Conservation (phyloP, 2,888 invertebrate species). For the Heliconius charithonia region DNA sequence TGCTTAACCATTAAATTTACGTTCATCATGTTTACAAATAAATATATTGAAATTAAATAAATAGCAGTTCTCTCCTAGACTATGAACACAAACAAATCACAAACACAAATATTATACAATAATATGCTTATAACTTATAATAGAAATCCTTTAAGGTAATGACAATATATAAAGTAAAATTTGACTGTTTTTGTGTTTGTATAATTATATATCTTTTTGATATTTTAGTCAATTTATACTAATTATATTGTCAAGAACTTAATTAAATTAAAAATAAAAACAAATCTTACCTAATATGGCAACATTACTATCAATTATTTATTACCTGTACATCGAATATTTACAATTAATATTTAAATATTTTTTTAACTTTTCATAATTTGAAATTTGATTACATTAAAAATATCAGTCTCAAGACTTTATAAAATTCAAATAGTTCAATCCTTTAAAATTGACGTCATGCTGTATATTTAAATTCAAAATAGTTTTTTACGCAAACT, state of each 20-base stretch:
- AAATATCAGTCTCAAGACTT: conserved; percentile 47
- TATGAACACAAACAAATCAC: conserved; percentile 11
- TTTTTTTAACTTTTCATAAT: conserved; percentile 18
- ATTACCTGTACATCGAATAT: conserved; percentile 31
- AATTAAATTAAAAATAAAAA: conserved; percentile 16
- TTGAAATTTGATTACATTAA: conserved; percentile 32
- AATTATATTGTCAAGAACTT: not conserved
- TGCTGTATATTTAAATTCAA: conserved; percentile 2
- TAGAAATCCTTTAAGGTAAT: conserved; percentile 30
- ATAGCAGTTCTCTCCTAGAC: conserved; percentile 6
- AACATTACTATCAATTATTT: conserved; percentile 44
- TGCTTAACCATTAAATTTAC: not conserved
- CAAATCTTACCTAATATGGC: conserved; percentile 48
- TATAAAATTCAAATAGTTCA: conserved; percentile 41
- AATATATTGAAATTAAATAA: not conserved
- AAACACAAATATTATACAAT: conserved; percentile 21
- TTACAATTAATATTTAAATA: conserved; percentile 26
- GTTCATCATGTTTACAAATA: not conserved
- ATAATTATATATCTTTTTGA: not conserved
- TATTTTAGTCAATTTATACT: not conserved
- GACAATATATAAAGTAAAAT: not conserved
- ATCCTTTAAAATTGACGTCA: conserved; percentile 41
- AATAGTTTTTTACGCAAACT: not conserved
- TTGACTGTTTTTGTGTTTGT: not conserved
- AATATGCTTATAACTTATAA: conserved; percentile 30